phyloP scores from a whole-genome alignment of 2,888 invertebrate genomes.

The Adelognathus sp. region DNA sequence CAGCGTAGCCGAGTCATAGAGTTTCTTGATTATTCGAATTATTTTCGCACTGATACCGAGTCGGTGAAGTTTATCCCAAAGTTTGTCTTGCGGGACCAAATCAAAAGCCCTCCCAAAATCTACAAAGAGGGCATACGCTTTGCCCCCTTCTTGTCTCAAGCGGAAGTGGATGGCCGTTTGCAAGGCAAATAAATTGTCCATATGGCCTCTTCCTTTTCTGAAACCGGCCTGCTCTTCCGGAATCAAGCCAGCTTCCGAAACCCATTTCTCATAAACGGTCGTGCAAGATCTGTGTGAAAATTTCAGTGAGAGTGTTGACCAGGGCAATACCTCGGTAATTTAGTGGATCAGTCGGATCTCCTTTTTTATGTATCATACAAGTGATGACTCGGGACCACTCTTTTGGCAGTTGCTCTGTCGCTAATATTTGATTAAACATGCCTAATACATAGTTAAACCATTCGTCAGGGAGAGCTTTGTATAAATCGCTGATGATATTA shows the following conservation, averaged over 20 bases:
- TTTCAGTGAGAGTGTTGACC: conserved; percentile 52
- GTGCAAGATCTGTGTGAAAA: conserved; percentile 54
- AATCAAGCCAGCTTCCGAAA: conserved; percentile 24
- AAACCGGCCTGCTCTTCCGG: conserved; percentile 57
- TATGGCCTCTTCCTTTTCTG: conserved; percentile 6
- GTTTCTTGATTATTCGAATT: conserved; percentile 35
- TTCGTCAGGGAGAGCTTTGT: conserved; percentile 10
- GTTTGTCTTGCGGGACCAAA: neutral
- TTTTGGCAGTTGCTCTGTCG: conserved; percentile 2
- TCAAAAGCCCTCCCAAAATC: conserved; percentile 18
- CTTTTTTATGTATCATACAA: conserved; percentile 59
- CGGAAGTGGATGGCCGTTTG: neutral
- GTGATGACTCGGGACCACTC: conserved; percentile 10
- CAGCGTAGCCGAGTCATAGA: too few species aligned
- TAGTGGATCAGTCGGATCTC: conserved; percentile 8
- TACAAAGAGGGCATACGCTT: conserved; percentile 53
- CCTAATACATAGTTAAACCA: conserved; percentile 5
- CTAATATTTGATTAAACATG: conserved; percentile 30
- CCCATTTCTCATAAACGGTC: conserved; percentile 41
- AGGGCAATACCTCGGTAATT: conserved; percentile 17
- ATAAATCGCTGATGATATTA: conserved; percentile 36
- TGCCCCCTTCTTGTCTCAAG: conserved; percentile 1
- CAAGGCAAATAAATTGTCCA: conserved; percentile 59
- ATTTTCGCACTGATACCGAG: conserved; percentile 58
- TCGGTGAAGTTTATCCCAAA: conserved; percentile 45